Evolutionary conservation across 1,140 invertebrate genomes (phyloP).

Genomic region (Anoplolepis gracilipes): DNA sequence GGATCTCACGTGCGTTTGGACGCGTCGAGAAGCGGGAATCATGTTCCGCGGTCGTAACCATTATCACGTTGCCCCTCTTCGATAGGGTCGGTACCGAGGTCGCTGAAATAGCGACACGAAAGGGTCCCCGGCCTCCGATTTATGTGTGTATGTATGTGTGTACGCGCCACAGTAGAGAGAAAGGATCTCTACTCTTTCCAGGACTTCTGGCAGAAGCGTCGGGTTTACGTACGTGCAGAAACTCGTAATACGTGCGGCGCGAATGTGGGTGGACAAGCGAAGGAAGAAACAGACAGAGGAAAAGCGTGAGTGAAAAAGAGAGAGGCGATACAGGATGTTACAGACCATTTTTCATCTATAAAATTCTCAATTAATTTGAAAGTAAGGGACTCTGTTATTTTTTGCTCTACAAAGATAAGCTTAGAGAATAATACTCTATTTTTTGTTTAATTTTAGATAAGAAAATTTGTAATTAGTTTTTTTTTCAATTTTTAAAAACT

Average conservation of each 20-base stretch:
- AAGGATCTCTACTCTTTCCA: conserved; percentile 49
- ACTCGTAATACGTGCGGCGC: conserved; percentile 30
- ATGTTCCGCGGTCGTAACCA: conserved; percentile 65
- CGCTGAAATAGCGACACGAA: conserved; percentile 69
- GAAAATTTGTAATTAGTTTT: not conserved
- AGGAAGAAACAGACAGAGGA: not conserved
- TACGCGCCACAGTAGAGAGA: conserved; percentile 11
- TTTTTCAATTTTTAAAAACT: not conserved
- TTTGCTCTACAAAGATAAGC: not conserved
- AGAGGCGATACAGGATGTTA: conserved; percentile 9
- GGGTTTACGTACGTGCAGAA: conserved; percentile 49
- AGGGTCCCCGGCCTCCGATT: conserved; percentile 54
- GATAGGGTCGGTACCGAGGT: conserved; percentile 67
- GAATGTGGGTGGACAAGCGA: conserved; percentile 25
- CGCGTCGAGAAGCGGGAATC: conserved; percentile 55
- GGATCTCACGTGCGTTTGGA: conserved; percentile 30
- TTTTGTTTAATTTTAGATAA: not conserved
- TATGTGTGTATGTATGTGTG: conserved; percentile 58
- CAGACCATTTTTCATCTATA: not conserved
- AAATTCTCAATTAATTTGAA: not conserved
- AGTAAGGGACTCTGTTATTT: not conserved
- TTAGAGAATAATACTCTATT: not conserved
- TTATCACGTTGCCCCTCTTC: conserved; percentile 69
- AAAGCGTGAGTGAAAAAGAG: not conserved
- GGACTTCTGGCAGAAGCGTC: conserved; percentile 63